Evolutionary conservation across 2,797 vertebrate species (phyloP).

Genomic region (Siniperca undulata): DNA sequence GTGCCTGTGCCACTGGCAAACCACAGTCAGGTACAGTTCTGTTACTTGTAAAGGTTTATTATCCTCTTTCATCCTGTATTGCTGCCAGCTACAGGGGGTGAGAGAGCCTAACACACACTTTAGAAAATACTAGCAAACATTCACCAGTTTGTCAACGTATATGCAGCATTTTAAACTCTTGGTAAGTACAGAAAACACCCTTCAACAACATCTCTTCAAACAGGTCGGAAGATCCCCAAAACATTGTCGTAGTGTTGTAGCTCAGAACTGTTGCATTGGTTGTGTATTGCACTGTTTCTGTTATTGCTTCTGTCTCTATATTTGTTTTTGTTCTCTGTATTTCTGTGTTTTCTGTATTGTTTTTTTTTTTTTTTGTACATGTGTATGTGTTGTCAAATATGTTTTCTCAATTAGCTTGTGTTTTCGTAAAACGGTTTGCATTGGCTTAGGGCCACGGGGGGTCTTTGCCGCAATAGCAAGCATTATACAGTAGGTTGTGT

Average conservation of each 20-base stretch:
- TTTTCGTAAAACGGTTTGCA: background rate
- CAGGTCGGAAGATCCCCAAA: background rate
- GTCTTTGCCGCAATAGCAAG: background rate
- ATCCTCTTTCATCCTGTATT: background rate
- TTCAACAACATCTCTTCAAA: background rate
- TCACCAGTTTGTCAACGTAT: background rate
- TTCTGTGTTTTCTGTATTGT: background rate
- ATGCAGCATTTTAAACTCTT: background rate
- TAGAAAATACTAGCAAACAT: background rate
- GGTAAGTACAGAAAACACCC: background rate
- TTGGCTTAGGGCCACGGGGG: background rate
- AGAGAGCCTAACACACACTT: background rate
- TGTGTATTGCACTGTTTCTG: background rate
- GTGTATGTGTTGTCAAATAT: background rate
- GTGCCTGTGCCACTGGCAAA: background rate
- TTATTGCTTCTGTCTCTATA: background rate
- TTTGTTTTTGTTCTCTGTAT: background rate
- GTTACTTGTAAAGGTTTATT: background rate
- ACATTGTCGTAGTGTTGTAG: background rate
- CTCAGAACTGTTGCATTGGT: background rate
- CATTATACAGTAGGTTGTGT: background rate
- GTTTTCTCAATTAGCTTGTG: background rate
- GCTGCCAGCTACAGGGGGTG: background rate
- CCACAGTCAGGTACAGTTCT: background rate
- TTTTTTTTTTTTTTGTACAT: background rate